A percentile compares a stretch with the other conserved stretches of the same genome.
Evolutionary conservation across 2,113 vertebrate genomes (phyloP).

Genomic region (Hippocampus zosterae): DNA sequence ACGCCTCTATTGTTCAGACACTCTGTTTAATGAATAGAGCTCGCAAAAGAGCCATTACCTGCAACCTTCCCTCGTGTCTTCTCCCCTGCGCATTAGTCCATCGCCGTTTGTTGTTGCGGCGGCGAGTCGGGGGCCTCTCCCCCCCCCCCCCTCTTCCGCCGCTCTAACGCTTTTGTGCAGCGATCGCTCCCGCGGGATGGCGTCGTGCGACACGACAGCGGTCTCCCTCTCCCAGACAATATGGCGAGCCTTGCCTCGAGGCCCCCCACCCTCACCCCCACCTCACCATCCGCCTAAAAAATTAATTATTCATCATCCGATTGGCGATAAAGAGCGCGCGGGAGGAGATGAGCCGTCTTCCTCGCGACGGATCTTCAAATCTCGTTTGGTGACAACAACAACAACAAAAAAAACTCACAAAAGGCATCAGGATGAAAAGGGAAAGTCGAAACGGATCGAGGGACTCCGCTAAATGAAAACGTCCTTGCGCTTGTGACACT

Average conservation of each 20-base stretch:
- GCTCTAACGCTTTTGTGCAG: constrained; percentile 56
- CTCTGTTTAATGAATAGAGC: constrained; percentile 67
- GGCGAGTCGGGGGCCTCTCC: constrained; percentile 17
- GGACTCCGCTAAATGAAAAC: constrained; percentile 33
- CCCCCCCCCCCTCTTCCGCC: constrained; percentile 29
- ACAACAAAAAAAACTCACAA: constrained; percentile 20
- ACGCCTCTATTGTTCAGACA: constrained; percentile 59
- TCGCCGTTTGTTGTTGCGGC: constrained; percentile 25
- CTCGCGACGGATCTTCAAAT: constrained; percentile 47
- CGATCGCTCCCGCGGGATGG: constrained; percentile 58
- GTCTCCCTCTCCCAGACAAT: constrained; percentile 55
- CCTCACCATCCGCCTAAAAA: constrained; percentile 41
- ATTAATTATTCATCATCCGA: constrained; percentile 67
- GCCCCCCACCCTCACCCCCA: constrained; percentile 44
- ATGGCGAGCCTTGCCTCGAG: constrained; percentile 48
- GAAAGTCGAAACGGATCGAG: constrained; percentile 18
- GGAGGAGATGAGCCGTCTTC: constrained; percentile 40
- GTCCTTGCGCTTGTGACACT: constrained; percentile 18
- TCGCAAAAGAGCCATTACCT: constrained; percentile 59
- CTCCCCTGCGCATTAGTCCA: constrained; percentile 41
- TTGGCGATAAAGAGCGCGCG: constrained; percentile 46
- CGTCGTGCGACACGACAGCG: constrained; percentile 53
- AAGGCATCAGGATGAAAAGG: constrained; percentile 36
- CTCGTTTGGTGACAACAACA: constrained; percentile 42
- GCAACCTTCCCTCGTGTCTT: constrained; percentile 46